Evolutionary conservation across 1,140 invertebrate genomes (phyloP).

Genomic region (Anastatus disparis): DNA sequence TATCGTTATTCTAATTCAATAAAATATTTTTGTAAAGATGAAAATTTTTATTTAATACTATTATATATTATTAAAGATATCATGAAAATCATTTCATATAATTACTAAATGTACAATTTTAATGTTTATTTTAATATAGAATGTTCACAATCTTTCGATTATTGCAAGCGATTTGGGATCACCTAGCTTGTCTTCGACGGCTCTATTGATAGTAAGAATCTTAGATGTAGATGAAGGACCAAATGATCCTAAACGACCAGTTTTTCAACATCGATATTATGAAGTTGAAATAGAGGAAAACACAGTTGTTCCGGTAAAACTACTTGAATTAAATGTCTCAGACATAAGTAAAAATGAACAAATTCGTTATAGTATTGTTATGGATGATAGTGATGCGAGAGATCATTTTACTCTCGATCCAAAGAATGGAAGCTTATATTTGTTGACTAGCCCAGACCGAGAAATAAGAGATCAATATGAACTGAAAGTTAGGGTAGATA

Average conservation of each 20-base stretch:
- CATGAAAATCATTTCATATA: background rate
- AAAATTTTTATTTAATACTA: too few species aligned
- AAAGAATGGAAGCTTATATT: conserved; percentile 76
- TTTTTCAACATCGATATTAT: conserved; percentile 80
- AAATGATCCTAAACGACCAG: conserved; percentile 65
- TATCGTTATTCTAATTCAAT: too few species aligned
- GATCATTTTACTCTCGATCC: conserved; percentile 76
- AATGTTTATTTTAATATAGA: conserved; percentile 47
- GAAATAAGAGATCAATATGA: conserved; percentile 75
- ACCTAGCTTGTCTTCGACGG: conserved; percentile 81
- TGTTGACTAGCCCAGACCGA: conserved; percentile 76
- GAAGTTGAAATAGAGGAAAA: conserved; percentile 83
- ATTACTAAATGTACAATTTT: background rate
- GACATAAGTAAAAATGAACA: conserved; percentile 68
- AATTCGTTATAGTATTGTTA: conserved; percentile 71
- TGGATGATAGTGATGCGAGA: conserved; percentile 68
- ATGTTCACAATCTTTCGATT: conserved; percentile 79
- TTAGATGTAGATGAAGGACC: conserved; percentile 71
- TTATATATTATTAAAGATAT: background rate
- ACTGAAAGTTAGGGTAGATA: conserved; percentile 75
- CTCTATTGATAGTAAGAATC: conserved; percentile 76
- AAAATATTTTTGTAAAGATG: too few species aligned
- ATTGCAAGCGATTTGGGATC: conserved; percentile 86
- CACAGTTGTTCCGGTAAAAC: conserved; percentile 73
- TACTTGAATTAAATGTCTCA: conserved; percentile 77